Base-by-base conservation (phyloP, 2,888 invertebrate species). In the Phorcus lineatus region DNA sequence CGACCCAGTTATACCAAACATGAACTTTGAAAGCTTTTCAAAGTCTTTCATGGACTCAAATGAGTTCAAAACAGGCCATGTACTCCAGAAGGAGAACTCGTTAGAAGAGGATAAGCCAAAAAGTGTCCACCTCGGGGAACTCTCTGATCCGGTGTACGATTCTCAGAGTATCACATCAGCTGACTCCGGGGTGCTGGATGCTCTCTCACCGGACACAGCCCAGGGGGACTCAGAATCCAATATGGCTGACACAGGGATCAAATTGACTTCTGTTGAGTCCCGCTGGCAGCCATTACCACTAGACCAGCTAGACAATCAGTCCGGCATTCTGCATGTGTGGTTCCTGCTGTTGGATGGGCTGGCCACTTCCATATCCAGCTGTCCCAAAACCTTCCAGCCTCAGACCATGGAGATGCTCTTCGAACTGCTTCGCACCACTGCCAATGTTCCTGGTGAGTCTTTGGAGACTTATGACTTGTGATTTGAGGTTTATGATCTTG, bases 321-420 rank as follows among this genome's bases (percentile, higher is more conserved):
- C 92, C 84, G 90, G 97, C 96, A 76, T 98, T 80, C 94, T 98
- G 0, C 96, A 97, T 91, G 97, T 98, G 0, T 93, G 97, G 97
- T 97, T 97, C 90, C 95, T 98, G 67, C 94, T 98, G 13, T 94
- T 98, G 81, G 98, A 98, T 93, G 98, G 97, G 0, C 90, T 94
- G 82, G 93, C 93, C 36, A 93, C 94, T 82, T 91, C 94, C 78
- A 93, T 94, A 79, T 88, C 97, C 74, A 96, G 96, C 90, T 98
- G 88, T 95, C 97, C 86, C 95, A 94, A 94, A 78, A 94, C 94
- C 75, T 95, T 96, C 91, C 97, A 97, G 92, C 96, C 97, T 28
- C 96, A 96, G 66, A 96, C 97, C 0, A 94, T 98, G 93, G 97
- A 98, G 93, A 96, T 96, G 0, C 94, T 98, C 54, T 97, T 98